Base-by-base conservation (phyloP, 2,113 vertebrate species). In the Emydura subglobosa region DNA sequence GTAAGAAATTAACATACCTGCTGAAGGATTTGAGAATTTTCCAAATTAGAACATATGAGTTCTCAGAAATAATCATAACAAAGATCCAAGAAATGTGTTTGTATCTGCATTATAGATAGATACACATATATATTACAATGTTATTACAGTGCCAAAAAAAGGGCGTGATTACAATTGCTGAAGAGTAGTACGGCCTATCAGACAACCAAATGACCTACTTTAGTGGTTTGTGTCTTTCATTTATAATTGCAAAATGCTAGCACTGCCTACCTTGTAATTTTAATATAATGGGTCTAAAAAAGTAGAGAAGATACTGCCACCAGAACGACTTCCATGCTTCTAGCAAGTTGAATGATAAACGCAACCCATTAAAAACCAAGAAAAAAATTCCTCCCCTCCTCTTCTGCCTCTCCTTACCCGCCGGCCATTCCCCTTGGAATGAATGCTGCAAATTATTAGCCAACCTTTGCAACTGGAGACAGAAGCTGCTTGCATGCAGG, bases 321-420 rank as follows among this genome's bases (percentile, higher is more conserved):
- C 79, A 47, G 61, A 27, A 57, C 88, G 92, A 82, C 82, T 79
- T 65, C 87, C 0, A 1, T 51, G 92, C 86, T 91, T 85, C 89
- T 80, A 87, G 82, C 78, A 82, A 72, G 88, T 85, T 95, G 83
- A 88, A 87, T 94, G 93, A 94, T 68, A 87, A 93, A 91, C 78
- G 91, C 91, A 95, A 50, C 92, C 96, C 95, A 87, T 94, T 91
- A 95, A 95, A 95, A 87, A 91, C 47, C 91, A 91, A 61, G 51
- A 85, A 94, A 90, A 91, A 83, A 76, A 90, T 87, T 88, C 94
- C 88, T 74, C 89, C 85, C 86, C 81, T 89, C 49, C 78, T 92
- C 80, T 85, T 72, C n/a, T 31, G 87, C 86, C 29, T 22, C 89
- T 92, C 22, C 86, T n/a, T 21, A 44, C 65, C 10, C 42, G 10